A percentile compares a stretch with the other conserved stretches of the same genome.
These are phyloP conservation scores for Vandiemenella viatica DNA, from an alignment of 2,888 invertebrate species.

Conservation along the genomic window DNA sequence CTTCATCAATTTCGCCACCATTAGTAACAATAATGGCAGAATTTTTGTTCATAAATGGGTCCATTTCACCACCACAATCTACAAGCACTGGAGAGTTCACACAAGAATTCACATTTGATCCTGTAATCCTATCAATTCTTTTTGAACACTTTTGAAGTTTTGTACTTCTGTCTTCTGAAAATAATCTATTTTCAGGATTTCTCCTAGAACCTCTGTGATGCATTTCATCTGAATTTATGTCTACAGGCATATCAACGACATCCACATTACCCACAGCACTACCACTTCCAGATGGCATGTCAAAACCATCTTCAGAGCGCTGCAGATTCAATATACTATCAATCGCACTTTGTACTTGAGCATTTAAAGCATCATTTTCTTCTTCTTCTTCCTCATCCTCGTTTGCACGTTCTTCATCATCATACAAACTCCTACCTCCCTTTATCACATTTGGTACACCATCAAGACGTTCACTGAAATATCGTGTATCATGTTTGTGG, in stretches of 20 bases:
- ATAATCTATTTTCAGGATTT: neutral
- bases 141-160: neutral
- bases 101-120: neutral
- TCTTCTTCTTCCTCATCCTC: conserved; percentile 9
- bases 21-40: neutral
- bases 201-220: too few species aligned
- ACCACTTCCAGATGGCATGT: conserved; percentile 4
- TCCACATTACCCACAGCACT: neutral
- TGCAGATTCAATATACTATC: conserved; percentile 63
- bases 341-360: conserved; percentile 65
- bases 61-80: neutral
- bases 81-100: neutral
- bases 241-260: conserved; percentile 5
- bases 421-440: neutral
- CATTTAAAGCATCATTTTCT: conserved; percentile 50
- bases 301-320: conserved; percentile 26
- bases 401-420: conserved; percentile 5
- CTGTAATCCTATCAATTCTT: neutral
- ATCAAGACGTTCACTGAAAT: neutral
- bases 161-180: neutral
- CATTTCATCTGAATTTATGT: conserved; percentile 4
- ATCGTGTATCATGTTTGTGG: conserved; percentile 6
- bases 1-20: neutral
- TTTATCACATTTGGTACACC: neutral
- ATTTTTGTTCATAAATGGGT: neutral